These are phyloP conservation scores for Stenchaetothrips biformis DNA, from an alignment of 2,888 invertebrate genomes.

Conservation along the genomic window DNA sequence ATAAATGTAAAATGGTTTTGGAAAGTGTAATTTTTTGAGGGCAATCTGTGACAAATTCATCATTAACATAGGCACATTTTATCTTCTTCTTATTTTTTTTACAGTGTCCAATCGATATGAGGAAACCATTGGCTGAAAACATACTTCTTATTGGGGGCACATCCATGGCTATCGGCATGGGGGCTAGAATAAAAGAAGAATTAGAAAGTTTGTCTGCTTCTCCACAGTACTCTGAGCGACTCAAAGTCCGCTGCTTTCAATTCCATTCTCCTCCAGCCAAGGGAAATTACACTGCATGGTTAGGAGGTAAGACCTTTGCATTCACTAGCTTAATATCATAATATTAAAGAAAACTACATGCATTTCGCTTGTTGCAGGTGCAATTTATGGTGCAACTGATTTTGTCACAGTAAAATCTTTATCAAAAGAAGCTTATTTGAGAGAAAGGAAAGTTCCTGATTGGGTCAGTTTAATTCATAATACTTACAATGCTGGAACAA, in stretches of 20 bases:
- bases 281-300: constrained; percentile 80
- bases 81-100: constrained; percentile 34
- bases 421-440: constrained; percentile 68
- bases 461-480: constrained; percentile 69
- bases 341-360: neutral
- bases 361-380: constrained; percentile 49
- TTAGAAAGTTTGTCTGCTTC: constrained; percentile 60
- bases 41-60: neutral
- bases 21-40: neutral
- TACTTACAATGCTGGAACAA: neutral
- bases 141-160: constrained; percentile 85
- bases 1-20: neutral
- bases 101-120: constrained; percentile 76
- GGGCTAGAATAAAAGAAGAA: constrained; percentile 72
- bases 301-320: constrained; percentile 58
- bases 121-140: constrained; percentile 72
- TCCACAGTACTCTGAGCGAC: constrained; percentile 57
- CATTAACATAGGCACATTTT: neutral
- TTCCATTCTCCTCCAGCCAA: constrained; percentile 77
- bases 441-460: constrained; percentile 68
- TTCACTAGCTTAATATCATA: neutral
- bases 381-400: constrained; percentile 73
- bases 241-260: constrained; percentile 63
- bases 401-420: constrained; percentile 65
- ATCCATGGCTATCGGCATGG: constrained; percentile 75